These are phyloP conservation scores for Canis aureus DNA, from an alignment of 2,113 vertebrate species.

Conservation along the genomic window DNA sequence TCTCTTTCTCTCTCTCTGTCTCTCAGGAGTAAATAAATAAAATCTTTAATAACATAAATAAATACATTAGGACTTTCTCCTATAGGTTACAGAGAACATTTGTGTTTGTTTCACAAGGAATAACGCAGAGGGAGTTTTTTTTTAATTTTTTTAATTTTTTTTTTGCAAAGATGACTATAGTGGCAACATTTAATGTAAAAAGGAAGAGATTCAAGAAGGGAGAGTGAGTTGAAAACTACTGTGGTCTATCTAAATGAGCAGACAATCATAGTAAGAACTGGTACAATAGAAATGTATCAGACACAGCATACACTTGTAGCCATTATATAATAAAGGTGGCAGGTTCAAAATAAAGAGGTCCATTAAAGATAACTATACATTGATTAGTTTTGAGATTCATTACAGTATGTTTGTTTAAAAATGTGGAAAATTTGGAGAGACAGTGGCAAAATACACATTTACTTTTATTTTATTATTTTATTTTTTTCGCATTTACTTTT, in stretches of 20 bases:
- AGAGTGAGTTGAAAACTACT: not conserved
- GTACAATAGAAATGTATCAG: not conserved
- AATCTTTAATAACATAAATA: too few species aligned
- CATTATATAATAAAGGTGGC: not conserved
- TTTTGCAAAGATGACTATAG: not conserved
- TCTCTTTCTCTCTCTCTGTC: too few species aligned
- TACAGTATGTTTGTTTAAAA: not conserved
- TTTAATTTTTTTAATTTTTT: not conserved
- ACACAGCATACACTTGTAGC: not conserved
- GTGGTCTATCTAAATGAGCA: not conserved
- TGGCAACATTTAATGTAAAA: not conserved
- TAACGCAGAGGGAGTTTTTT: not conserved
- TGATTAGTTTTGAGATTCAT: not conserved
- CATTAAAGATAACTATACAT: not conserved
- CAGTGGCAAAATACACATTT: not conserved
- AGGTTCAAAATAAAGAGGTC: not conserved
- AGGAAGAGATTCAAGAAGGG: not conserved
- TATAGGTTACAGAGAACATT: not conserved
- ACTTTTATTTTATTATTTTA: not conserved
- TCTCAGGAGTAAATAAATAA: too few species aligned
- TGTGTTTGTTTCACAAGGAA: not conserved
- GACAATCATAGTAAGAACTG: not conserved
- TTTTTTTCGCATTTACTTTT: not conserved
- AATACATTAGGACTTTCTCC: not conserved
- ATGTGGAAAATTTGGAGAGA: not conserved